Evolutionary conservation across 2,888 invertebrate genomes (phyloP).

Genomic region (Hyppa rectilinea): DNA sequence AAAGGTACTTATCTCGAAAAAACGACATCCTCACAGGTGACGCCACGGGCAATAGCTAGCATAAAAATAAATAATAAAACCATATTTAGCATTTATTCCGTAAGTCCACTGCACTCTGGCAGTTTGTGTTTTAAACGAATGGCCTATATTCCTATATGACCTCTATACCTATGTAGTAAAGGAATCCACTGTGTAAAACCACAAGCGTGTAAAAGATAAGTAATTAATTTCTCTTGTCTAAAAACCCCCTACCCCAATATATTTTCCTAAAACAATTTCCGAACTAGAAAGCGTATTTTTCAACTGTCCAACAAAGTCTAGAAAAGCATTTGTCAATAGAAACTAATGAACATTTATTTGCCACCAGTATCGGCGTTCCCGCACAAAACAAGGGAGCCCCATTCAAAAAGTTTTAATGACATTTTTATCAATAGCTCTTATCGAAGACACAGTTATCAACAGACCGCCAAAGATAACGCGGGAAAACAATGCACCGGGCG

Average conservation of each 20-base stretch:
- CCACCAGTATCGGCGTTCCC: conserved; percentile 23
- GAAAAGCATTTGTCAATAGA: conserved; percentile 55
- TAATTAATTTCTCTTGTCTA: conserved; percentile 10
- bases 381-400: conserved; percentile 49
- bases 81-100: not conserved
- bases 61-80: not conserved
- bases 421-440: conserved; percentile 79
- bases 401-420: conserved; percentile 71
- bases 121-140: not conserved
- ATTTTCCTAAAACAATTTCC: conserved; percentile 27
- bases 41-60: no score
- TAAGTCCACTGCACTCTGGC: not conserved
- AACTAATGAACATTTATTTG: conserved; percentile 56
- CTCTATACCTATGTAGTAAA: not conserved
- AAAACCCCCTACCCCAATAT: conserved; percentile 2
- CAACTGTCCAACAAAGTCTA: conserved; percentile 48
- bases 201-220: conserved; percentile 7
- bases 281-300: conserved; percentile 43
- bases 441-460: conserved; percentile 78
- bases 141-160: no score
- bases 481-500: conserved; percentile 83
- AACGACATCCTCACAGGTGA: no score
- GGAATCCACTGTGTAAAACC: not conserved
- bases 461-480: conserved; percentile 83
- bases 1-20: no score